phyloP scores from a whole-genome alignment of 1,140 invertebrate species.

The Heterodera carotae region DNA sequence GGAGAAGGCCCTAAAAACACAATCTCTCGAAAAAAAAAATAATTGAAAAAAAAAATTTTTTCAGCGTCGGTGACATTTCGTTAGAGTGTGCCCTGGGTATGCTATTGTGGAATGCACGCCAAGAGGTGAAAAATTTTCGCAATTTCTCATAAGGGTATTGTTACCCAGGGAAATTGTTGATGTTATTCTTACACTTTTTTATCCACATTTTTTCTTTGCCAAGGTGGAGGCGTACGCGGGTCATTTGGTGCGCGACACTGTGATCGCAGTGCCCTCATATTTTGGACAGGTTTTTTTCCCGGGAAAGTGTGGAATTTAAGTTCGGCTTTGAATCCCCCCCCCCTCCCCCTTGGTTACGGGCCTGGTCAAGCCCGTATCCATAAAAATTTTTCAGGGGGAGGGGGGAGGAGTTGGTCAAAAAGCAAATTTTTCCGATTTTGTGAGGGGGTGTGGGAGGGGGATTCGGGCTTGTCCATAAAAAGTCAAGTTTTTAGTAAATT shows the following conservation, averaged over 20 bases:
- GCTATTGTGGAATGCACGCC: slow-evolving; percentile 62
- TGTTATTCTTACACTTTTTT: slow-evolving; percentile 31
- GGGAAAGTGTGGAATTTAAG: background rate
- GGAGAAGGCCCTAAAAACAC: no score
- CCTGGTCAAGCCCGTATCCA: no score
- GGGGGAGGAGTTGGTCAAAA: no score
- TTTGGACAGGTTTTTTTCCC: slow-evolving; percentile 72
- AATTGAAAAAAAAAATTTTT: slow-evolving; percentile 27
- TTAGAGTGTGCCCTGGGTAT: slow-evolving; percentile 62
- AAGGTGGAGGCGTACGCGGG: slow-evolving; percentile 59
- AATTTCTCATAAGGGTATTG: no score
- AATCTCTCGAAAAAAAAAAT: no score
- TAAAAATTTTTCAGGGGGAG: no score
- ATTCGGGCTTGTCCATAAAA: no score
- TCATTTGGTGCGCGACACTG: slow-evolving; percentile 82
- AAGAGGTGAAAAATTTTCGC: slow-evolving; percentile 43
- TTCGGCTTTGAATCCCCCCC: no score
- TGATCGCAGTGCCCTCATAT: slow-evolving; percentile 91
- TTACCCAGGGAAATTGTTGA: no score
- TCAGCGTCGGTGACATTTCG: slow-evolving; percentile 51
- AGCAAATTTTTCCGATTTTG: no score
- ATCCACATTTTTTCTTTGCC: slow-evolving; percentile 52
- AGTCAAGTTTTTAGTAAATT: background rate
- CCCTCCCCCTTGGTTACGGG: no score
- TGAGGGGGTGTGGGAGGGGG: no score